These are phyloP conservation scores for Muraenolepis orangiensis DNA, from an alignment of 2,797 vertebrate species.

Conservation along the genomic window DNA sequence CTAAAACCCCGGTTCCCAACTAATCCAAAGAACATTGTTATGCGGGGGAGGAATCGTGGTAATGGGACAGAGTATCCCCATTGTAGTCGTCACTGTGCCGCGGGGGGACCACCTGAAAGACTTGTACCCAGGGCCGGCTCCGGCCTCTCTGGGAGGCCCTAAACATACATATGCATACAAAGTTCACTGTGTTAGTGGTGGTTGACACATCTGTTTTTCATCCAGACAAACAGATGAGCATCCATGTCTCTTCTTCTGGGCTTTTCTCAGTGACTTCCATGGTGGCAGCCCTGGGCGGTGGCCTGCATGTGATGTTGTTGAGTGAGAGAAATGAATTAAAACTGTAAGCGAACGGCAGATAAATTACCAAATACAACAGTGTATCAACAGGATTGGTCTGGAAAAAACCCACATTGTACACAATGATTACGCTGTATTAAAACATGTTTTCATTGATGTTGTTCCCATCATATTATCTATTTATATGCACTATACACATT, in stretches of 20 bases:
- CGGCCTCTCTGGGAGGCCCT: no score
- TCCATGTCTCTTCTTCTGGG: background rate
- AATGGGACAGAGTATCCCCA: no score
- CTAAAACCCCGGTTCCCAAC: no score
- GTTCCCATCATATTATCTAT: background rate
- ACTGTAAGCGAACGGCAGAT: background rate
- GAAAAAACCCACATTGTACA: background rate
- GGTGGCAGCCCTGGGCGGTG: no score
- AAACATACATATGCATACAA: no score
- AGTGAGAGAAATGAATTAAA: background rate
- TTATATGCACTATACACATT: background rate
- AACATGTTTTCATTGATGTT: background rate
- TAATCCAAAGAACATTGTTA: no score
- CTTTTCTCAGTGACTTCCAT: background rate
- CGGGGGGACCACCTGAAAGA: background rate
- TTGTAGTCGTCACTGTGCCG: no score
- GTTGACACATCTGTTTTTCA: no score
- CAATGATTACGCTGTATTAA: background rate
- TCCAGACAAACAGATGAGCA: background rate
- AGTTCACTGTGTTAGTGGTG: no score
- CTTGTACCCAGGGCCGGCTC: no score
- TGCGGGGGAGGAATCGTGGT: no score
- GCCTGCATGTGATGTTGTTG: background rate
- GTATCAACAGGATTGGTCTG: background rate
- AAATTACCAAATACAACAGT: background rate